These are phyloP conservation scores for Cenopis cana DNA, from an alignment of 2,888 invertebrate species.

Conservation along the genomic window DNA sequence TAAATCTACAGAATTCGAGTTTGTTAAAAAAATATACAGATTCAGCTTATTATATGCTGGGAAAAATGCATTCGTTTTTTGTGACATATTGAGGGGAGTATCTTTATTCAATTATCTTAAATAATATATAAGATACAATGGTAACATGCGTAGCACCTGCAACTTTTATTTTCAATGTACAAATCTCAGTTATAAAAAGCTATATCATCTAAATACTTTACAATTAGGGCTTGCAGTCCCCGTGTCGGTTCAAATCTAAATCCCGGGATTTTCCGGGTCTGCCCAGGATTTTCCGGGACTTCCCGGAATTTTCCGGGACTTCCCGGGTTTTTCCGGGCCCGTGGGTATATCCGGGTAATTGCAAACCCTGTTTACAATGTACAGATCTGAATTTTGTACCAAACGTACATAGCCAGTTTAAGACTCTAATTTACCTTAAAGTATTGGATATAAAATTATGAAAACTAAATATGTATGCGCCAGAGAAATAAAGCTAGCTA, in stretches of 20 bases:
- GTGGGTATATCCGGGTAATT: too few relatives aligned
- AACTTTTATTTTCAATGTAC: conserved; percentile 59
- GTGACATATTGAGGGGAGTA: conserved; percentile 47
- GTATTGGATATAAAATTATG: conserved; percentile 49
- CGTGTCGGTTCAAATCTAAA: too few relatives aligned
- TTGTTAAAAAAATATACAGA: conserved; percentile 26
- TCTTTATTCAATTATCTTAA: conserved; percentile 60
- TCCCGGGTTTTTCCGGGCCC: too few relatives aligned
- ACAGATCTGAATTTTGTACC: conserved; percentile 30
- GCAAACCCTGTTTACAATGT: conserved; percentile 7
- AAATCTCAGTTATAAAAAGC: conserved; percentile 40
- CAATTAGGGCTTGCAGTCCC: too few relatives aligned
- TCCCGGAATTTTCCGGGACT: too few relatives aligned
- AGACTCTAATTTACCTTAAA: conserved; percentile 48
- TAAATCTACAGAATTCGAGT: conserved; percentile 44
- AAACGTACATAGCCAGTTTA: conserved; percentile 48
- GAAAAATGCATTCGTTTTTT: conserved; percentile 43
- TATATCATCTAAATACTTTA: conserved; percentile 39
- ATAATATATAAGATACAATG: conserved; percentile 67
- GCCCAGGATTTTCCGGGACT: too few relatives aligned
- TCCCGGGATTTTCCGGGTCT: too few relatives aligned
- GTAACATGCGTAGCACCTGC: conserved; percentile 78
- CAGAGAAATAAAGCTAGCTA: background rate
- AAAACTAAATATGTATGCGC: conserved; percentile 29
- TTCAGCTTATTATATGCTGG: conserved; percentile 28